phyloP scores from a whole-genome alignment of 2,888 invertebrate species.

The Thymelicus acteon region DNA sequence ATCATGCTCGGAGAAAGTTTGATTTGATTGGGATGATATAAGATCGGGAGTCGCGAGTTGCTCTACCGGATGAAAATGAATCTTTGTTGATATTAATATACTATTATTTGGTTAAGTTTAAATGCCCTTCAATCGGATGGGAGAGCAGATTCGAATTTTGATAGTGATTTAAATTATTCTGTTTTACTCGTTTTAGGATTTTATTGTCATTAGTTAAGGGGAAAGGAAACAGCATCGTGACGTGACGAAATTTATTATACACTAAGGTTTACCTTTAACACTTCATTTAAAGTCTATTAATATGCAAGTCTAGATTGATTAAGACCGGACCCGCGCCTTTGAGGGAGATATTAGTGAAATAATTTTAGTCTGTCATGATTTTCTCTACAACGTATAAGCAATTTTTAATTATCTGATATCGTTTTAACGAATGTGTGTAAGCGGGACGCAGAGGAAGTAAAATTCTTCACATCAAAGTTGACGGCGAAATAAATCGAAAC shows the following conservation, averaged over 20 bases:
- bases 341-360: too few relatives aligned
- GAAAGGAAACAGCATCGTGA: too few relatives aligned
- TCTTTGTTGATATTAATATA: constrained; percentile 15
- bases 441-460: constrained; percentile 77
- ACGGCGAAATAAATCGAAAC: constrained; percentile 68
- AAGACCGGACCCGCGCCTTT: too few relatives aligned
- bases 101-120: background rate
- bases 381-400: too few relatives aligned
- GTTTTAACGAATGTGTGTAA: constrained; percentile 65
- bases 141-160: background rate
- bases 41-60: constrained; percentile 21
- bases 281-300: too few relatives aligned
- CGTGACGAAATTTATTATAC: too few relatives aligned
- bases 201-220: background rate
- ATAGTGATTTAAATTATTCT: too few relatives aligned
- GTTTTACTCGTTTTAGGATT: too few relatives aligned
- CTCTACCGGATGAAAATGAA: constrained; percentile 20
- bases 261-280: too few relatives aligned
- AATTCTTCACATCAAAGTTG: constrained; percentile 60
- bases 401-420: too few relatives aligned
- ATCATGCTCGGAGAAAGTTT: constrained; percentile 23
- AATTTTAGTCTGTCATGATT: too few relatives aligned
- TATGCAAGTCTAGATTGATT: too few relatives aligned
- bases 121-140: background rate
- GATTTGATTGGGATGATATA: constrained; percentile 25